Conservation (phyloP, 2,113 vertebrate genomes). For the Indicator indicator region DNA sequence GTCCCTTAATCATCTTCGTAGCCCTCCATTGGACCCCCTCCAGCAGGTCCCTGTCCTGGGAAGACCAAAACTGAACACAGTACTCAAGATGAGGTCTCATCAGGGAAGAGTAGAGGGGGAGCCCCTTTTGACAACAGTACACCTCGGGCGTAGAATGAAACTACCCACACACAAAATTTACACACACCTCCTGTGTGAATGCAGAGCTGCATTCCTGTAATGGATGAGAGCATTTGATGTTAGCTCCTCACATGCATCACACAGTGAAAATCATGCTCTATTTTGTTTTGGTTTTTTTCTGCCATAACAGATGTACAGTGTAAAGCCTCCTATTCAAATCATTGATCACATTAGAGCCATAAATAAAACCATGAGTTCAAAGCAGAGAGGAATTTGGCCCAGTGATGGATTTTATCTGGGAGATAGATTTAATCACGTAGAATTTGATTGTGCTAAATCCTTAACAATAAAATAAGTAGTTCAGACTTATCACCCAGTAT, state of each 20-base stretch:
- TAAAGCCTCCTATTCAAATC: constrained; percentile 39
- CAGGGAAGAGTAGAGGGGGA: not conserved
- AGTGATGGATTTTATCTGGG: constrained; percentile 7
- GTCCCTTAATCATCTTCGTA: too few species aligned
- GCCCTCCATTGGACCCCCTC: too few species aligned
- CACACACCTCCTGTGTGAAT: not conserved
- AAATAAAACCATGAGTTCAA: constrained; percentile 43
- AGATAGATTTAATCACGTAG: constrained; percentile 13
- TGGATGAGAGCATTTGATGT: not conserved
- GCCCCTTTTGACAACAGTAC: not conserved
- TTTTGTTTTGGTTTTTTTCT: not conserved
- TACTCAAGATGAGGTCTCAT: too few species aligned
- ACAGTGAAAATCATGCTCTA: not conserved
- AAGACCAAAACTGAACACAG: too few species aligned
- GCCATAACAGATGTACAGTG: not conserved
- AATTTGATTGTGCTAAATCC: constrained; percentile 46
- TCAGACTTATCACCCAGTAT: constrained; percentile 16
- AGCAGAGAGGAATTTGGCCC: constrained; percentile 19
- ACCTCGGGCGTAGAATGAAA: not conserved
- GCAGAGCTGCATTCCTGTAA: not conserved
- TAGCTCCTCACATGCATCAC: constrained; percentile 1
- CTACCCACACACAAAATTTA: not conserved
- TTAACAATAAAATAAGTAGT: constrained; percentile 46
- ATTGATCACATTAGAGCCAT: constrained; percentile 10
- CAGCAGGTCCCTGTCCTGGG: too few species aligned